A percentile compares a stretch with the other conserved stretches of the same genome.
These are phyloP conservation scores for Macrobrachium rosenbergii DNA, from an alignment of 1,140 invertebrate species.

Conservation along the genomic window DNA sequence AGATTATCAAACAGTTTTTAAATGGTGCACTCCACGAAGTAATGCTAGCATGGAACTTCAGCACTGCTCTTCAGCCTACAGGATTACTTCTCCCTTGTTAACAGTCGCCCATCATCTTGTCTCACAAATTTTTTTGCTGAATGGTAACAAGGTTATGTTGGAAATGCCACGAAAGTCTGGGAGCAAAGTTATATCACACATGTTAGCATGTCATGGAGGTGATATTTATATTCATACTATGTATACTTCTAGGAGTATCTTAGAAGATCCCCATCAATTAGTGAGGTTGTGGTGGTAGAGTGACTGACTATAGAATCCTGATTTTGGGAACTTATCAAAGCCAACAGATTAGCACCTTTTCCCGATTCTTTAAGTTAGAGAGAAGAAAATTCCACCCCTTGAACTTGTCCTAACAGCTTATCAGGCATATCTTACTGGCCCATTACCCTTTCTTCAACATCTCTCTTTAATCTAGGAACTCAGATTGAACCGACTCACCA, in stretches of 20 bases:
- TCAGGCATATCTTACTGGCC: conserved; percentile 92
- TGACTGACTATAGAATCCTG: conserved; percentile 91
- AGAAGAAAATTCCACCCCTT: conserved; percentile 76
- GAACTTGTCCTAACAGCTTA: conserved; percentile 73
- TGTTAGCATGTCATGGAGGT: conserved; percentile 92
- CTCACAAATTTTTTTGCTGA: conserved; percentile 95
- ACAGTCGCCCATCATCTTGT: conserved; percentile 92
- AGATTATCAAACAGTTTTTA: conserved; percentile 84
- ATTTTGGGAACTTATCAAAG: conserved; percentile 90
- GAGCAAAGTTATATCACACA: conserved; percentile 90
- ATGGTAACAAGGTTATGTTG: conserved; percentile 92
- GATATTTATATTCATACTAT: conserved; percentile 97
- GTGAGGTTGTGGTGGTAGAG: conserved; percentile 90
- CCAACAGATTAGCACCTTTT: conserved; percentile 82
- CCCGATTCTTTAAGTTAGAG: conserved; percentile 67
- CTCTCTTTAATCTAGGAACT: conserved; percentile 86
- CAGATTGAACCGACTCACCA: conserved; percentile 63
- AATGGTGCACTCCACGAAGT: conserved; percentile 95
- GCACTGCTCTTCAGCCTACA: conserved; percentile 85
- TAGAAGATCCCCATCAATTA: conserved; percentile 97
- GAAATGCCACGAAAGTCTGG: conserved; percentile 81
- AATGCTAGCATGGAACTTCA: conserved; percentile 83
- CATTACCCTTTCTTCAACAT: conserved; percentile 88
- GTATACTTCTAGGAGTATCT: conserved; percentile 84
- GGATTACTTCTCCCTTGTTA: conserved; percentile 95